phyloP scores from a whole-genome alignment of 2,888 invertebrate species.

The Drosophila cognata region DNA sequence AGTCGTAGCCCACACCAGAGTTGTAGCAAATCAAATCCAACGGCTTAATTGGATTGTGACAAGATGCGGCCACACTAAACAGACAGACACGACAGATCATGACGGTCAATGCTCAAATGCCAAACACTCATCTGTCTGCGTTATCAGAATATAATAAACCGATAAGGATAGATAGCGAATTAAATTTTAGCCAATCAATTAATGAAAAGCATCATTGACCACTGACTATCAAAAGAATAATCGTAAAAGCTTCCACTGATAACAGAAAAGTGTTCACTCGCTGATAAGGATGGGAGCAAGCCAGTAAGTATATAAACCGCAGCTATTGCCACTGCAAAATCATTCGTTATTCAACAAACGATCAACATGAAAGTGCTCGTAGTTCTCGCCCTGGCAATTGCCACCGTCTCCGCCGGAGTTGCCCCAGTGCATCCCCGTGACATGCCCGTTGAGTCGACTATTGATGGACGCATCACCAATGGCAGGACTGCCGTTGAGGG shows the following conservation, averaged over 20 bases:
- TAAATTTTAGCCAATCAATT: neutral
- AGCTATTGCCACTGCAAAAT: neutral
- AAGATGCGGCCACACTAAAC: too few relatives aligned
- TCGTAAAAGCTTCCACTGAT: slow-evolving; percentile 13
- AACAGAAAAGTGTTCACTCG: neutral
- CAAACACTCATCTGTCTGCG: neutral
- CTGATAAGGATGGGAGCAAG: slow-evolving; percentile 15
- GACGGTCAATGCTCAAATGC: neutral
- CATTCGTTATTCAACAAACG: slow-evolving; percentile 51
- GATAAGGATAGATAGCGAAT: slow-evolving; percentile 20
- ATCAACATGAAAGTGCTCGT: slow-evolving; percentile 71
- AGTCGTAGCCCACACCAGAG: too few relatives aligned
- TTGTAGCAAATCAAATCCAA: too few relatives aligned
- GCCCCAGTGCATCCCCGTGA: slow-evolving; percentile 64
- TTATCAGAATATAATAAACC: neutral
- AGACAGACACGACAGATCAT: neutral
- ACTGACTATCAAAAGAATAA: neutral
- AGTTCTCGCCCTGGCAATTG: slow-evolving; percentile 68
- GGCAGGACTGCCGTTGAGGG: slow-evolving; percentile 62
- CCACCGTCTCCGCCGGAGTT: slow-evolving; percentile 64
- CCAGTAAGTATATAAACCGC: slow-evolving; percentile 26
- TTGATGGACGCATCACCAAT: slow-evolving; percentile 77
- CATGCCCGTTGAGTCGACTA: slow-evolving; percentile 38
- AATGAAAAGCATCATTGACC: slow-evolving; percentile 4
- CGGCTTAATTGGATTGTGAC: too few relatives aligned